Evolutionary conservation across 1,140 invertebrate species (phyloP), one percentile per base, ranked within the genome.

Genomic region (Drosophila saltans): DNA sequence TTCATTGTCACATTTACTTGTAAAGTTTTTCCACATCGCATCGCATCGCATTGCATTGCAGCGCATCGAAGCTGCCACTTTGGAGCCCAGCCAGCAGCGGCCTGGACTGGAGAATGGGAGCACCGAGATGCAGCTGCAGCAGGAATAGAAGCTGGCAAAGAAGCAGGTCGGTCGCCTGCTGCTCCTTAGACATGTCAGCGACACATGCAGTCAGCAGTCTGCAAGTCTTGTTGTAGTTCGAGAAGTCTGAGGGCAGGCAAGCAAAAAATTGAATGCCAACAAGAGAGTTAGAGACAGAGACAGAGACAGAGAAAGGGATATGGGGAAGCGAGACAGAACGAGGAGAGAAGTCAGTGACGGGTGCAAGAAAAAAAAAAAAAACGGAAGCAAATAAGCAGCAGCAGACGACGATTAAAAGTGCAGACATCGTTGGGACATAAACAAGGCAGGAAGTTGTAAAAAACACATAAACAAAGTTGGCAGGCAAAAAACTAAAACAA

Each of bases 1-100:
- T 81, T 81, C 77, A 81, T 81, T 81, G 79, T 81, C 79, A 76
- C 79, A 81, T 81, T 81, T 81, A 72, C 76, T 79, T 75, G 75
- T 79, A 78, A 80, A 80, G 52, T 80, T 80, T 67, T 69, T 64
- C 39, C 26, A 26, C 36, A 39, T 24, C 36, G 24, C 16, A 41
- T 41, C 40, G 45, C 63, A 55, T 62, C 10, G 60, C 60, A 62
- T 48, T 65, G 62, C 64, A 66, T 40, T 36, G 30, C 66, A 62
- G 63, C 60, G 61, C 61, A 63, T 63, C 61, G 61, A 63, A 48
- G 61, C 43, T 78, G 79, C 68, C 68, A 76, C 74, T 82, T 76
- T 74, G 70, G 65, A 63, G 48, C 48, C 64, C 57, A 66, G 70
- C 74, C 77, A 72, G 75, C 66, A 76, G 16, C 16, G 16, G 16